Conservation (phyloP, 2,888 invertebrate genomes). For the Cotesia congregata region DNA sequence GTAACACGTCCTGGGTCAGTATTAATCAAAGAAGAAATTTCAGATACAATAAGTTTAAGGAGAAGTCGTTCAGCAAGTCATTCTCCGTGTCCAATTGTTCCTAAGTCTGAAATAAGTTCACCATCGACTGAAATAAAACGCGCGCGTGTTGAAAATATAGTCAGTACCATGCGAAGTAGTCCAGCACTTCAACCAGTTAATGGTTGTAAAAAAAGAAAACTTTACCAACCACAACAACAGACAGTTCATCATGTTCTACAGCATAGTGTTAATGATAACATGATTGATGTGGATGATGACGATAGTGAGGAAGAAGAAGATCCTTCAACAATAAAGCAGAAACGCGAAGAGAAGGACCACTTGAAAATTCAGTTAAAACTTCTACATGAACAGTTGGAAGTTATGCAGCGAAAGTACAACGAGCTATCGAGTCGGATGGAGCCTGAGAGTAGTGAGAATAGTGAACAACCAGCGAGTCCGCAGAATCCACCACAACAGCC, state of each 20-base stretch:
- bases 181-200: slow-evolving; percentile 84
- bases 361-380: slow-evolving; percentile 87
- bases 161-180: slow-evolving; percentile 92
- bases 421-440: slow-evolving; percentile 83
- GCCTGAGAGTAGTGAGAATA: slow-evolving; percentile 74
- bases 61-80: slow-evolving; percentile 63
- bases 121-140: slow-evolving; percentile 87
- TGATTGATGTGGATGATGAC: slow-evolving; percentile 79
- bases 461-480: slow-evolving; percentile 70
- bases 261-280: slow-evolving; percentile 73
- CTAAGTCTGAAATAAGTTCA: slow-evolving; percentile 63
- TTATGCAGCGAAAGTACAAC: slow-evolving; percentile 92
- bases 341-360: slow-evolving; percentile 88
- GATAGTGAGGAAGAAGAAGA: slow-evolving; percentile 84
- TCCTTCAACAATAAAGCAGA: slow-evolving; percentile 84
- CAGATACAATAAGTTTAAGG: slow-evolving; percentile 63
- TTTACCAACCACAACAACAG: slow-evolving; percentile 96
- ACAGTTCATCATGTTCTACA: slow-evolving; percentile 77
- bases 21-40: slow-evolving; percentile 67
- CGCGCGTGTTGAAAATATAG: slow-evolving; percentile 95
- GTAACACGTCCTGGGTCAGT: slow-evolving; percentile 66
- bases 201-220: slow-evolving; percentile 95
- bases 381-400: slow-evolving; percentile 90
- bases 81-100: slow-evolving; percentile 66
- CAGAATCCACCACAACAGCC: slow-evolving; percentile 70